phyloP scores from a whole-genome alignment of 2,888 invertebrate species.

The Nephrocerus scutellatus region DNA sequence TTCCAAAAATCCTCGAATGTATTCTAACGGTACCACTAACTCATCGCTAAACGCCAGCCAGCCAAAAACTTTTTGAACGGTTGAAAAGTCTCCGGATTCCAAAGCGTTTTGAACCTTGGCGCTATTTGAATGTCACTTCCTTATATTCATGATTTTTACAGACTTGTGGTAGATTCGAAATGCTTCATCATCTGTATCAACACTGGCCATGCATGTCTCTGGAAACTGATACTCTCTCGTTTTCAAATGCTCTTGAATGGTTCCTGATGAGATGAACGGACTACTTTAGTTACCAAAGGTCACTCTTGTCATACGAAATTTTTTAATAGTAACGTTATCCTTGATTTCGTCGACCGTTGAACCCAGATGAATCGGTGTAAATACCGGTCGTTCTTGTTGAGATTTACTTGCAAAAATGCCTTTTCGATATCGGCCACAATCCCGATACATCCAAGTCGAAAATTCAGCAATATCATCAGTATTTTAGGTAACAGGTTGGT shows the following conservation, averaged over 20 bases:
- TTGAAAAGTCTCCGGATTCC: too few relatives aligned
- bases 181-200: neutral
- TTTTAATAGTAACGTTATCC: too few relatives aligned
- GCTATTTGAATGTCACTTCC: slow-evolving; percentile 9
- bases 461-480: too few relatives aligned
- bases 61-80: slow-evolving; percentile 11
- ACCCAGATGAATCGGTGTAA: slow-evolving; percentile 7
- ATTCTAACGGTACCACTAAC: too few relatives aligned
- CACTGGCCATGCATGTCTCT: slow-evolving; percentile 4
- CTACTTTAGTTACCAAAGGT: too few relatives aligned
- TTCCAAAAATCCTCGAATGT: neutral
- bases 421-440: neutral
- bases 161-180: too few relatives aligned
- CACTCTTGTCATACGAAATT: too few relatives aligned
- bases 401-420: neutral
- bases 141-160: slow-evolving; percentile 6
- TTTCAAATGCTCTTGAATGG: slow-evolving; percentile 1
- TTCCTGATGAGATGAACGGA: too few relatives aligned
- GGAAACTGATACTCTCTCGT: neutral
- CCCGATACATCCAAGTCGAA: neutral
- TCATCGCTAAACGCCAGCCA: too few relatives aligned
- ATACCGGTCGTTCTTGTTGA: slow-evolving; percentile 1
- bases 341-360: neutral
- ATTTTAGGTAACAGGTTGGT: too few relatives aligned
- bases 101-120: neutral